Evolutionary conservation across 2,113 vertebrate genomes (phyloP).

Genomic region (Pomatostomus ruficeps): DNA sequence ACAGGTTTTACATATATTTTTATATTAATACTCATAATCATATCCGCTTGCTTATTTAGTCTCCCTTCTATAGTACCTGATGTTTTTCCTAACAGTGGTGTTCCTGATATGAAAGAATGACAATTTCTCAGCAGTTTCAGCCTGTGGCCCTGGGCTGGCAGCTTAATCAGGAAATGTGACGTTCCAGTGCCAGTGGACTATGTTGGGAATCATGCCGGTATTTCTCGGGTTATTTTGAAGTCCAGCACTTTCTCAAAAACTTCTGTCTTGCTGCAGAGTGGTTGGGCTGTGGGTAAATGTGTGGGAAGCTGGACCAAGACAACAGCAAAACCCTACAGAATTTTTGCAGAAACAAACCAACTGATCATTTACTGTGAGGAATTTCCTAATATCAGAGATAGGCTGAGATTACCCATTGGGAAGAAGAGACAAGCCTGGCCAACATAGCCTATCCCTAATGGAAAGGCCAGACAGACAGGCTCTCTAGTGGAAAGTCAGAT

Average conservation of each 20-base stretch:
- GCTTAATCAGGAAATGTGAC: neutral
- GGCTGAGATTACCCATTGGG: neutral
- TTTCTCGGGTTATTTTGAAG: neutral
- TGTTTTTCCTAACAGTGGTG: neutral
- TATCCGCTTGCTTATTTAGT: neutral
- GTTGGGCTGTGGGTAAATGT: neutral
- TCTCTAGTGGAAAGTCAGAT: neutral
- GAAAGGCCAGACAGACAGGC: neutral
- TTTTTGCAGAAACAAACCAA: neutral
- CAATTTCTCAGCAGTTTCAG: neutral
- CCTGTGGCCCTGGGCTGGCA: neutral
- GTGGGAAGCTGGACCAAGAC: neutral
- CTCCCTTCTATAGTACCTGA: neutral
- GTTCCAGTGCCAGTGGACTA: neutral
- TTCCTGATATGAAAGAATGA: neutral
- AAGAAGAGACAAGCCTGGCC: neutral
- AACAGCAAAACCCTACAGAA: neutral
- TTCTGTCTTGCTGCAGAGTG: neutral
- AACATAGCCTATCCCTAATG: neutral
- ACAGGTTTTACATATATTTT: neutral
- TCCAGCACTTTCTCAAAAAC: neutral
- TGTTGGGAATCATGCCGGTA: fast-evolving
- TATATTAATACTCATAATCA: neutral
- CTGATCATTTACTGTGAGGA: neutral
- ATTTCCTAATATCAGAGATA: neutral